These are phyloP conservation scores for Diaprepes abbreviatus DNA, from an alignment of 2,888 invertebrate species.

Conservation along the genomic window DNA sequence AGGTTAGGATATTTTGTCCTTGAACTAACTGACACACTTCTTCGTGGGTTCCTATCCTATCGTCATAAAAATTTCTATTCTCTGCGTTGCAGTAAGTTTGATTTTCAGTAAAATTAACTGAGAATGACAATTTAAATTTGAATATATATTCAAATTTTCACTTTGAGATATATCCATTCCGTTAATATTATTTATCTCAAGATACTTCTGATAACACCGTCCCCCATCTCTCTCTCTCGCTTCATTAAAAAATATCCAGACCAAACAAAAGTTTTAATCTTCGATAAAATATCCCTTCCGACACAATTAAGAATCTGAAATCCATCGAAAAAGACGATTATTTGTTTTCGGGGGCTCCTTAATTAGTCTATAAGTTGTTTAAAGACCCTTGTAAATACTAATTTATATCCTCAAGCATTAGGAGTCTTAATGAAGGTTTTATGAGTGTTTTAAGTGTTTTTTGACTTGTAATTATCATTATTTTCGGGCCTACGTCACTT, in stretches of 20 bases:
- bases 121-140: too few species aligned
- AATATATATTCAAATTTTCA: too few species aligned
- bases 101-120: too few species aligned
- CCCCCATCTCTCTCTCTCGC: background rate
- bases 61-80: too few species aligned
- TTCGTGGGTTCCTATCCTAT: too few species aligned
- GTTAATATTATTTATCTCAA: too few species aligned
- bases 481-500: background rate
- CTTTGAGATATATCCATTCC: too few species aligned
- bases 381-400: slow-evolving; percentile 31
- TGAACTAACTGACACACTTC: too few species aligned
- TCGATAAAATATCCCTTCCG: background rate
- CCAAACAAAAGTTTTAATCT: slow-evolving; percentile 1
- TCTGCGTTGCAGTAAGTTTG: too few species aligned
- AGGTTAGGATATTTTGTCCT: too few species aligned
- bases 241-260: slow-evolving; percentile 1
- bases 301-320: slow-evolving; percentile 19
- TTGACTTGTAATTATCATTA: slow-evolving; percentile 17
- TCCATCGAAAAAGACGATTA: slow-evolving; percentile 29
- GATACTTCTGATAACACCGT: background rate
- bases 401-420: slow-evolving; percentile 12
- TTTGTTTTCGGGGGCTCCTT: slow-evolving; percentile 30
- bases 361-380: slow-evolving; percentile 38
- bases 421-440: too few species aligned
- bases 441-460: slow-evolving; percentile 23